phyloP scores from a whole-genome alignment of 35 echinoderm and acorn worm species.

The Holothuria glaberrima region DNA sequence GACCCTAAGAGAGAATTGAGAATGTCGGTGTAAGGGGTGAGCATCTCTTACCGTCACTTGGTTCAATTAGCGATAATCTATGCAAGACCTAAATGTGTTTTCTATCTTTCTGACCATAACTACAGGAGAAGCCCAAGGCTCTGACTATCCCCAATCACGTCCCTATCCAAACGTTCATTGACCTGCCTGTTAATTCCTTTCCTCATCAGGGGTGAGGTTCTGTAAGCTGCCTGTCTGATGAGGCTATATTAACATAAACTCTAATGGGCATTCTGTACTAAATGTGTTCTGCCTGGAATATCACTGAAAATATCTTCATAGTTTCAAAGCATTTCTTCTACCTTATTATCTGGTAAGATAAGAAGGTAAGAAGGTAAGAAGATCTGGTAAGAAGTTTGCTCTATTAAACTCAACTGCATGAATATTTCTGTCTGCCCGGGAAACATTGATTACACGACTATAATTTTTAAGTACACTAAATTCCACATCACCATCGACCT shows the following conservation, averaged over 20 bases:
- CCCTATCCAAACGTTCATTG: slow-evolving; percentile 28
- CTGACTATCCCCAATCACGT: slow-evolving; percentile 21
- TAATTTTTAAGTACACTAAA: neutral
- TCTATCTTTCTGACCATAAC: slow-evolving; percentile 79
- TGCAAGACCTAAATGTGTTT: slow-evolving; percentile 65
- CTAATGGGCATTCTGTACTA: slow-evolving; percentile 14
- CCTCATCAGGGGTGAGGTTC: slow-evolving; percentile 32
- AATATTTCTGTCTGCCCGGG: neutral
- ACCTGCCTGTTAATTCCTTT: slow-evolving; percentile 12
- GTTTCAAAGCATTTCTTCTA: neutral
- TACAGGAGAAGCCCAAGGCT: slow-evolving; percentile 67
- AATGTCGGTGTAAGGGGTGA: slow-evolving; percentile 57
- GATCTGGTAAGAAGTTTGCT: neutral
- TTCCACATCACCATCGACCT: neutral
- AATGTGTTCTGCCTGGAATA: neutral
- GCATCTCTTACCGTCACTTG: slow-evolving; percentile 49
- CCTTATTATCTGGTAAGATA: neutral
- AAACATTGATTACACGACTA: neutral
- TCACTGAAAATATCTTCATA: slow-evolving; percentile 49
- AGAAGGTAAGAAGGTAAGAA: no score
- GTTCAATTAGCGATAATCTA: slow-evolving; percentile 76
- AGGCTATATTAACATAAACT: neutral
- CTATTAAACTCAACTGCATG: neutral
- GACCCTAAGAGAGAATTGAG: neutral
- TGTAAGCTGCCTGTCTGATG: slow-evolving; percentile 8